phyloP scores from a whole-genome alignment of 2,888 invertebrate species.

The Branchellion lobata region DNA sequence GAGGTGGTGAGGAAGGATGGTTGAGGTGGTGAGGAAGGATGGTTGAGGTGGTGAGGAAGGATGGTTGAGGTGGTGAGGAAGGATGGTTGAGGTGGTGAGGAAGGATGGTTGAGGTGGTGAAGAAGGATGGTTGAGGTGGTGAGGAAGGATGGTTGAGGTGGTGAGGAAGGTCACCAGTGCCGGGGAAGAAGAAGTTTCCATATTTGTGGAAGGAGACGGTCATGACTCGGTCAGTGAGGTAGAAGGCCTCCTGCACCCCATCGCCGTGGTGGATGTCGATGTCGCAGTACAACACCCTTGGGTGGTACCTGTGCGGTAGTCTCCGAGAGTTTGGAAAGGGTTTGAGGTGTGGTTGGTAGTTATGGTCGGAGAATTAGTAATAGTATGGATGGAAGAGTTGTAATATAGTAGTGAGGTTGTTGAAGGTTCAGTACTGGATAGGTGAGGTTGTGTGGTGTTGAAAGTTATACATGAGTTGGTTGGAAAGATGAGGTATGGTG shows the following conservation, averaged over 20 bases:
- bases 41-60: no score
- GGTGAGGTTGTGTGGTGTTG: neutral
- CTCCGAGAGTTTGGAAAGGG: no score
- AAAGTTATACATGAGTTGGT: neutral
- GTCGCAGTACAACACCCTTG: constrained; percentile 92
- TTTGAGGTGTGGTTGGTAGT: no score
- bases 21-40: no score
- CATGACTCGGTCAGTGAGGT: constrained; percentile 95
- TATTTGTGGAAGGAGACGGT: constrained; percentile 99
- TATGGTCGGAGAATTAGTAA: no score
- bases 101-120: neutral
- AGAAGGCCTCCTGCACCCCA: constrained; percentile 92
- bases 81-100: neutral
- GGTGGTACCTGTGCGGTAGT: constrained; percentile 76
- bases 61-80: no score
- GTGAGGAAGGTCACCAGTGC: constrained; percentile 67
- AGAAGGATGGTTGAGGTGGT: neutral
- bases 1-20: no score
- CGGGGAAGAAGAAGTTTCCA: constrained; percentile 95
- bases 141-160: neutral
- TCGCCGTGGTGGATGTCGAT: constrained; percentile 91
- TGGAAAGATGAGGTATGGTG: neutral
- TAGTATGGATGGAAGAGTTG: neutral
- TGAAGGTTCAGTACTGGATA: neutral
- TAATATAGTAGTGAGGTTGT: neutral